Base-by-base conservation (phyloP, 1,140 invertebrate genomes). In the Trichonephila inaurata region DNA sequence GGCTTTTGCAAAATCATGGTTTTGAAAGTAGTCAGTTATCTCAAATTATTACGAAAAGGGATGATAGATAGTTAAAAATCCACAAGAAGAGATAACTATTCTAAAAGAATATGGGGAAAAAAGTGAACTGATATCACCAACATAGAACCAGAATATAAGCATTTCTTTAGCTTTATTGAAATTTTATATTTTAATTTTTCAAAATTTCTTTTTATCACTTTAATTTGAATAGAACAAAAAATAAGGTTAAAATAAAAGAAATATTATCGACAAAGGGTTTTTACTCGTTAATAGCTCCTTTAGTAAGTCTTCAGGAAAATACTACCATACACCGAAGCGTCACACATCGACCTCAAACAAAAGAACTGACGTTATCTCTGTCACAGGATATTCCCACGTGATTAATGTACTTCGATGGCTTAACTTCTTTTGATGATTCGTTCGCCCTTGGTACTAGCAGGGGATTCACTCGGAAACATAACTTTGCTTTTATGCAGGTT, bases 321-420 rank as follows among this genome's bases (percentile, higher is more conserved):
- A 64, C 89, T 91, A 62, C 51, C 33, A 24, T n/a, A 90, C 58
- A 33, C 69, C n/a, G 19, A 19, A 24, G 24, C 89, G 44, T 90
- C 89, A 72, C 89, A 81, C 61, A 44, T 28, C 33, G 40, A 85
- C 62, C 90, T 85, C 82, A 85, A 92, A 92, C 90, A 92, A 92
- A 92, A 92, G 90, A 92, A 92, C 64, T 69, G 77, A 92, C 81
- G 61, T 85, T 92, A 92, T 92, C 90, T 92, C 61, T 92, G 90
- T 85, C 90, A 85, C 61, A 62, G 81, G 82, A 85, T 92, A 85
- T 92, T 33, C 90, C 69, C 82, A 66, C 85, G 82, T 92, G 90
- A 92, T 92, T 92, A 92, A 92, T 92, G 82, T 92, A 92, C 77
- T 28, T 44, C 62, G 62, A 92, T 85, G 77, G 90, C 90, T 92